Conservation (phyloP, 2,113 vertebrate genomes). For the Typhlomys cinereus region DNA sequence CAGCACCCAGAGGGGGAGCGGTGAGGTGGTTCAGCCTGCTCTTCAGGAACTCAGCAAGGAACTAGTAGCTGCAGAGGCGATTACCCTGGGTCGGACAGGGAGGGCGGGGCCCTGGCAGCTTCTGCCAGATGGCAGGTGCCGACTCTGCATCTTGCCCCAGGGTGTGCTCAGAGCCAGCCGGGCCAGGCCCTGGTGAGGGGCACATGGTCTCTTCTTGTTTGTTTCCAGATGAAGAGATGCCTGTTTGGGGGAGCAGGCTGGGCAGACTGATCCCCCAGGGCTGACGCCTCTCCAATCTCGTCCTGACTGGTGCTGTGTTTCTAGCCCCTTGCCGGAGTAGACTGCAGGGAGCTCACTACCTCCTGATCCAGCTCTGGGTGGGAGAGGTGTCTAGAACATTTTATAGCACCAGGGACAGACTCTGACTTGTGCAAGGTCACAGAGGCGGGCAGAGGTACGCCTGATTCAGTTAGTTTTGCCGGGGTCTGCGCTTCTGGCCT, state of each 20-base stretch:
- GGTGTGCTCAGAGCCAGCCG: not conserved
- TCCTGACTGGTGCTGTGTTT: not conserved
- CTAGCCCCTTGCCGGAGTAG: not conserved
- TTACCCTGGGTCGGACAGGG: not conserved
- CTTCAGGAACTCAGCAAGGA: conserved; percentile 55
- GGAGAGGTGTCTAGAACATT: not conserved
- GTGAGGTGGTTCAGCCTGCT: conserved; percentile 15
- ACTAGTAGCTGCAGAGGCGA: not conserved
- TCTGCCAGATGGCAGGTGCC: not conserved
- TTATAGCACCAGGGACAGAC: not conserved
- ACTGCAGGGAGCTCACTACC: not conserved
- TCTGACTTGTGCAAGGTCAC: not conserved
- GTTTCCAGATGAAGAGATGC: too few species aligned
- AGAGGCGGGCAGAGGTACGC: not conserved
- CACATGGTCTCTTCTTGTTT: too few species aligned
- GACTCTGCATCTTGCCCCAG: not conserved
- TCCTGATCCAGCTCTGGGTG: not conserved
- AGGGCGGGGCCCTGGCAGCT: not conserved
- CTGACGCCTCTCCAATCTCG: not conserved
- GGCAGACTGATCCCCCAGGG: not conserved
- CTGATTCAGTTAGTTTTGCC: not conserved
- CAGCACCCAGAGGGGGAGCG: conserved; percentile 20
- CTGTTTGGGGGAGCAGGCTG: not conserved
- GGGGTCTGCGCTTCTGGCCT: not conserved
- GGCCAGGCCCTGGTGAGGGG: not conserved